Evolutionary conservation across 2,113 vertebrate species (phyloP).

Genomic region (Bagarius yarrelli): DNA sequence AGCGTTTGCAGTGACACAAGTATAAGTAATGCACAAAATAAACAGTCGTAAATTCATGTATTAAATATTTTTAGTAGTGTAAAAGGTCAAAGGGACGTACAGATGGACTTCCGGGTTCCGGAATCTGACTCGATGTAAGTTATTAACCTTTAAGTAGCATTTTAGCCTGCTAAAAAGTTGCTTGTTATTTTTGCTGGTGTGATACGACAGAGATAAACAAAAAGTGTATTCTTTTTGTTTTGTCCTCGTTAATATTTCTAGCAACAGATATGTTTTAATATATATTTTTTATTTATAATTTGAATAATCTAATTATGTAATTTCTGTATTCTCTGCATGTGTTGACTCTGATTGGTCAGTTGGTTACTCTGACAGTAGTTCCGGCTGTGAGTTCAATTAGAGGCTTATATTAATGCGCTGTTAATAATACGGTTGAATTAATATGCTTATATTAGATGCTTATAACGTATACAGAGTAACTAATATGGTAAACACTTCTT

Average conservation of each 20-base stretch:
- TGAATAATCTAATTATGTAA: no score
- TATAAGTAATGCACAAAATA: neutral
- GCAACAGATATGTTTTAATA: neutral
- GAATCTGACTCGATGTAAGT: neutral
- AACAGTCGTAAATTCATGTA: neutral
- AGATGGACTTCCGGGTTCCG: neutral
- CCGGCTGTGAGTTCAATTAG: neutral
- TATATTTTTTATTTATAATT: neutral
- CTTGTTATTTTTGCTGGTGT: neutral
- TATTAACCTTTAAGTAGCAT: neutral
- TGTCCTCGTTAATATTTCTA: neutral
- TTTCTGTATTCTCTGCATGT: no score
- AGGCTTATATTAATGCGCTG: no score
- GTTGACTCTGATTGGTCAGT: no score
- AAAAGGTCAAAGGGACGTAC: neutral
- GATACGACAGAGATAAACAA: neutral
- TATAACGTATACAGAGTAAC: no score
- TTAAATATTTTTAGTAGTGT: neutral
- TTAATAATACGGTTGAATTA: no score
- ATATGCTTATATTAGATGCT: no score
- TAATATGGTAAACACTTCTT: no score
- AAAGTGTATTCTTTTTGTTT: neutral
- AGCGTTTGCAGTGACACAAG: slow-evolving; percentile 17
- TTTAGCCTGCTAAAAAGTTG: neutral
- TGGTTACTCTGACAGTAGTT: neutral